Conservation (phyloP, 2,113 vertebrate species). For the Heterotis niloticus region DNA sequence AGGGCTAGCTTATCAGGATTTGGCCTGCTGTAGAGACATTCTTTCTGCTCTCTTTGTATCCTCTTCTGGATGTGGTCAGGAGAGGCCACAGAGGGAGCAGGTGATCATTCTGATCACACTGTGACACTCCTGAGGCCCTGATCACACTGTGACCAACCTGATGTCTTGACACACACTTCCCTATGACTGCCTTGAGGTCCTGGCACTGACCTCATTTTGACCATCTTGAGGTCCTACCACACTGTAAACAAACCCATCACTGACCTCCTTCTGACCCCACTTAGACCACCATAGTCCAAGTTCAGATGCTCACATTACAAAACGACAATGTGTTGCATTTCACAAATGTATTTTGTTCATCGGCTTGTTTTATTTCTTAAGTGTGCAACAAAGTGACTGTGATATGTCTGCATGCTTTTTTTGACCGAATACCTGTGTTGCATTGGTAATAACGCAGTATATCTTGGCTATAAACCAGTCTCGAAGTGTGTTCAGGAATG, state of each 20-base stretch:
- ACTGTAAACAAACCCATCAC: neutral
- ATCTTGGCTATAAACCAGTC: neutral
- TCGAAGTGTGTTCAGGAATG: too few relatives aligned
- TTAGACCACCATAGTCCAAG: neutral
- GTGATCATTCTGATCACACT: neutral
- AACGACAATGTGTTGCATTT: neutral
- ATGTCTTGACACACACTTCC: neutral
- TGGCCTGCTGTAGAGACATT: neutral
- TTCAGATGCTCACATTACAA: neutral
- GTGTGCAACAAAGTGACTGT: neutral
- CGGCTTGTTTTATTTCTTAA: neutral
- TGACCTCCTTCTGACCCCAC: neutral
- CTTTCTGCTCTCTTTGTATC: too few relatives aligned
- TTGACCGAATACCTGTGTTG: neutral
- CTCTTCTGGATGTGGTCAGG: neutral
- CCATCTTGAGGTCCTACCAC: neutral
- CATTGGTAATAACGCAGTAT: neutral
- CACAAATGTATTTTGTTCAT: neutral
- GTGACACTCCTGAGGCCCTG: neutral
- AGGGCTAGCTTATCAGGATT: too few relatives aligned
- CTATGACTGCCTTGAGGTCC: neutral
- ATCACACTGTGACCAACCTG: neutral
- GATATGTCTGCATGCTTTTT: neutral
- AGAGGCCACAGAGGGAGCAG: too few relatives aligned
- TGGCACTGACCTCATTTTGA: neutral